Evolutionary conservation across 2,113 vertebrate species (phyloP), one percentile per base, ranked within the genome.

Genomic region (Ptychochromis oligacanthus): DNA sequence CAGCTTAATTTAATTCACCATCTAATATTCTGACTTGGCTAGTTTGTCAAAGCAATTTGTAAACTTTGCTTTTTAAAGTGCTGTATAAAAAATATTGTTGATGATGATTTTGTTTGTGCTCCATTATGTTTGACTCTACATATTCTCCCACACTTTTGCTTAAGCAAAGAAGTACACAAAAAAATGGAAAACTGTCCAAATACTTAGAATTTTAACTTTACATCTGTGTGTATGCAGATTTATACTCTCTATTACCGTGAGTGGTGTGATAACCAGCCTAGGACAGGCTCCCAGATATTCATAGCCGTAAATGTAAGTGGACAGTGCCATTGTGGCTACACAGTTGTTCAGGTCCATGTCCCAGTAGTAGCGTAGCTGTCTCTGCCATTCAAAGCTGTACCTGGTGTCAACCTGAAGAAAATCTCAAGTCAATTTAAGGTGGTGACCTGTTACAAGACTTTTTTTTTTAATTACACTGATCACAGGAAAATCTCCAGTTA

Each of bases 241-340:
- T 36, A 4, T 9, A 34, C 55, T 20, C 6, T 74, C 18, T 49
- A 36, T 82, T 91, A 96, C 96, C 10, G 95, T 97, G 57, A 97
- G 95, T 6, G 95, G 96, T 3, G 95, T 97, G 82, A 97, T 97
- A 70, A 97, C 96, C 74, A 97, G 91, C 76, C 96, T 95, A 6
- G 96, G 95, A 56, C 96, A 97, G 8, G 96, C 95, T 43, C 96
- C 97, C 79, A 97, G 90, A 81, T 97, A 97, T 84, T 97, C 96
- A 60, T 97, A 97, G 59, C 94, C 96, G 36, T 97, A 98, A 17
- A 90, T 95, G 75, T 96, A 97, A 70, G 95, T 96, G n/a, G 96
- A 97, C 26, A 97, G 91, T 2, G 96, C 96, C 97, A 97, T 97
- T 76, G 87, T 94, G 55, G 96, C 97, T 20, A 96, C 90, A 82